phyloP scores from a whole-genome alignment of 2,113 vertebrate genomes.

The Vireo altiloquus region DNA sequence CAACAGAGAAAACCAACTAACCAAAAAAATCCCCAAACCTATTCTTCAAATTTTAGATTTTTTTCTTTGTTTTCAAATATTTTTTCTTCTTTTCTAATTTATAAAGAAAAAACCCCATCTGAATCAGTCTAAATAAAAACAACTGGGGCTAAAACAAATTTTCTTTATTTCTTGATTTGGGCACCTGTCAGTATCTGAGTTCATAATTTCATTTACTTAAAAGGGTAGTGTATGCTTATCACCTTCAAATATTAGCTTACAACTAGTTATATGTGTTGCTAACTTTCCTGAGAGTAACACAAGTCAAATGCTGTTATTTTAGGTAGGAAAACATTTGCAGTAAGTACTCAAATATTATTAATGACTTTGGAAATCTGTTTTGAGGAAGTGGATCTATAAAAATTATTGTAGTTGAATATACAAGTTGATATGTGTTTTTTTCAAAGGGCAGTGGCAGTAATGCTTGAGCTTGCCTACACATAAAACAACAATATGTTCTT shows the following conservation, averaged over 20 bases:
- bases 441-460: neutral
- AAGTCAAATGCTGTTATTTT: neutral
- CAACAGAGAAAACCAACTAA: neutral
- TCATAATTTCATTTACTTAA: neutral
- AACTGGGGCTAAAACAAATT: neutral
- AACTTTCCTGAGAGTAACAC: neutral
- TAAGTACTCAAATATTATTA: neutral
- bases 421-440: neutral
- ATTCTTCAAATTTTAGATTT: neutral
- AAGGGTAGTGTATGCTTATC: accelerated
- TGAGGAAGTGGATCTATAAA: neutral
- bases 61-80: neutral
- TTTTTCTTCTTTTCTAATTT: neutral
- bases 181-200: neutral
- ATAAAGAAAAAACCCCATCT: neutral
- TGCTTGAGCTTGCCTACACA: neutral
- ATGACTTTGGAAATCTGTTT: neutral
- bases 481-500: neutral
- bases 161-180: neutral
- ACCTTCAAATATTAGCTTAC: neutral
- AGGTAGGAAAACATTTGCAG: neutral
- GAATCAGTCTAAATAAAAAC: neutral
- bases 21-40: accelerated
- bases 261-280: neutral
- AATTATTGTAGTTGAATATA: neutral